A percentile compares a stretch with the other conserved stretches of the same genome.
These are phyloP conservation scores for Gopherus evgoodei DNA, from an alignment of 2,113 vertebrate species.

Conservation along the genomic window DNA sequence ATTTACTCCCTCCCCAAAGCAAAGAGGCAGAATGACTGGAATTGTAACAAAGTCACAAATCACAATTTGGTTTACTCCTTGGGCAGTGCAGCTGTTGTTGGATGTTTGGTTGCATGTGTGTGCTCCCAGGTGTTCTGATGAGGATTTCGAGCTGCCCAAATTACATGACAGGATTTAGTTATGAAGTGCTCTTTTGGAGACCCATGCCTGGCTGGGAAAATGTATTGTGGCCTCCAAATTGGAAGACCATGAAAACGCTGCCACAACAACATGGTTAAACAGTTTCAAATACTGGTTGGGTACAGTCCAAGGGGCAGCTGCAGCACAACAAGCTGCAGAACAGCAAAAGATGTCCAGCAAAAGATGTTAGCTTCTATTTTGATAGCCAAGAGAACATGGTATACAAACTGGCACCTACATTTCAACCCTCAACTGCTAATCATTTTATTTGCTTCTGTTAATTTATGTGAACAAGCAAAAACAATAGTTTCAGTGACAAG, in stretches of 20 bases:
- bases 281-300: too few species aligned
- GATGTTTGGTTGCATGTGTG: too few species aligned
- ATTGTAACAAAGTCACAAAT: background rate
- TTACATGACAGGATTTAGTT: too few species aligned
- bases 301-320: too few species aligned
- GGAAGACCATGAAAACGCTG: background rate
- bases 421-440: background rate
- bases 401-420: constrained; percentile 3
- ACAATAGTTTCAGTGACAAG: constrained; percentile 15
- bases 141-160: too few species aligned
- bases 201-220: too few species aligned
- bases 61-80: background rate
- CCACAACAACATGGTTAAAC: too few species aligned
- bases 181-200: too few species aligned
- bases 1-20: background rate
- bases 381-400: background rate
- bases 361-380: background rate
- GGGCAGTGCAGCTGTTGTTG: background rate
- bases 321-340: too few species aligned
- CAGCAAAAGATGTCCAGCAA: too few species aligned
- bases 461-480: constrained; percentile 6
- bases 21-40: background rate
- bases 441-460: constrained; percentile 28
- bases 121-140: too few species aligned
- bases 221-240: background rate